Percentiles rank a stretch among this genome's conserved stretches.
These are phyloP conservation scores for Delichon dasypus DNA, from an alignment of 2,797 vertebrate genomes.

Conservation along the genomic window DNA sequence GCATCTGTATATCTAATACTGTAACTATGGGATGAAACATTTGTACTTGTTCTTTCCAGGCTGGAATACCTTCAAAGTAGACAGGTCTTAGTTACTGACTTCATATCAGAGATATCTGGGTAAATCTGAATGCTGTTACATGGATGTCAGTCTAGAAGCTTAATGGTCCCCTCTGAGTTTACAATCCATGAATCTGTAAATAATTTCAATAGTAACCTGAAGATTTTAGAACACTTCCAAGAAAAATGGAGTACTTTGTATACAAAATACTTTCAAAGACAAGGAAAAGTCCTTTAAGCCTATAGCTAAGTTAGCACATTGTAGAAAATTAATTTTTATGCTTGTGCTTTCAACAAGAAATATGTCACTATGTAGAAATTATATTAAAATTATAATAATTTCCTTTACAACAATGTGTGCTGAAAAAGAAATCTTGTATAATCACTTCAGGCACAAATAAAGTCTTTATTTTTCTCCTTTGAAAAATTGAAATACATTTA, in stretches of 20 bases:
- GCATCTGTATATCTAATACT: background rate
- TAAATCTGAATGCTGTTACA: background rate
- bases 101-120: background rate
- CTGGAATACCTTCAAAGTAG: background rate
- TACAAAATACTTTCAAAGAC: background rate
- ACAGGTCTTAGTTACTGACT: background rate
- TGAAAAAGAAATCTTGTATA: background rate
- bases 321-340: conserved; percentile 34
- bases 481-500: background rate
- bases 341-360: conserved; percentile 17
- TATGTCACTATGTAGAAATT: background rate
- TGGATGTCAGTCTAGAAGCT: background rate
- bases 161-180: background rate
- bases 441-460: background rate
- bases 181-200: background rate
- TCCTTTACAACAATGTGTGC: background rate
- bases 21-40: background rate
- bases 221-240: background rate
- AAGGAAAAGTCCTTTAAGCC: background rate
- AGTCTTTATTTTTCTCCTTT: background rate
- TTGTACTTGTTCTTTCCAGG: background rate
- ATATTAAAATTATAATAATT: background rate
- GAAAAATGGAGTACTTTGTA: background rate
- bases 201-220: background rate
- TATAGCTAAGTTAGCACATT: background rate